Percentiles rank a stretch among this genome's conserved stretches.
These are phyloP conservation scores for Scortum barcoo DNA, from an alignment of 2,113 vertebrate species.

Conservation along the genomic window DNA sequence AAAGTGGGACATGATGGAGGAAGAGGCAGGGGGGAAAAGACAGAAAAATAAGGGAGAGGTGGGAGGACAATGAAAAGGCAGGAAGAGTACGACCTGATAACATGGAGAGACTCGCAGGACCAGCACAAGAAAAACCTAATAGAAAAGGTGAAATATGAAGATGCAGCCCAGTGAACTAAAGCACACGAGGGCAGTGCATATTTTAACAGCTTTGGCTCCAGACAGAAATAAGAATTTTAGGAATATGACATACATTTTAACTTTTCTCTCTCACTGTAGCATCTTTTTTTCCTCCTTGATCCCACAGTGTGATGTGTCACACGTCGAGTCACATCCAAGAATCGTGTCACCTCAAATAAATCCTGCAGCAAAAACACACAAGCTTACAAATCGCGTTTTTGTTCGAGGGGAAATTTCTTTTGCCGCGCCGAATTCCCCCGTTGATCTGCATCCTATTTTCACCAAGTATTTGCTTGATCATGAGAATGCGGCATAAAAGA, in stretches of 20 bases:
- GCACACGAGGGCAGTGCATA: conserved; percentile 54
- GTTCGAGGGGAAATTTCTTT: conserved; percentile 1
- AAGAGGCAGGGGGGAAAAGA: not conserved
- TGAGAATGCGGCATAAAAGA: conserved; percentile 23
- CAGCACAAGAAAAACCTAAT: conserved; percentile 47
- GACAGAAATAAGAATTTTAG: conserved; percentile 45
- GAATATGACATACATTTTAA: conserved; percentile 58
- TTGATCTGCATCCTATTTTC: conserved; percentile 45
- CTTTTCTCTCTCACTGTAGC: conserved; percentile 39
- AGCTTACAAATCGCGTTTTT: not conserved
- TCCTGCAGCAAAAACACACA: conserved; percentile 24
- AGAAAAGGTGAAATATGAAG: conserved; percentile 68
- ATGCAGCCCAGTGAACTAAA: conserved; percentile 65
- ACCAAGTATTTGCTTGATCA: conserved; percentile 25
- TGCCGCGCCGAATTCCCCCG: conserved; percentile 6
- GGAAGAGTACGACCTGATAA: conserved; percentile 50
- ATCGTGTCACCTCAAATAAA: conserved; percentile 37
- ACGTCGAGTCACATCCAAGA: conserved; percentile 44
- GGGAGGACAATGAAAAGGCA: conserved; percentile 30
- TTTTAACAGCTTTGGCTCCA: conserved; percentile 61
- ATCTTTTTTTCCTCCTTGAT: conserved; percentile 34
- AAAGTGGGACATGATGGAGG: too few species aligned
- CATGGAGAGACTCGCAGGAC: conserved; percentile 35
- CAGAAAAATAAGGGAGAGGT: conserved; percentile 34
- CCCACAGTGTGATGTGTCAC: conserved; percentile 59